phyloP scores from a whole-genome alignment of 2,113 vertebrate species.

The Hippoglossus stenolepis region DNA sequence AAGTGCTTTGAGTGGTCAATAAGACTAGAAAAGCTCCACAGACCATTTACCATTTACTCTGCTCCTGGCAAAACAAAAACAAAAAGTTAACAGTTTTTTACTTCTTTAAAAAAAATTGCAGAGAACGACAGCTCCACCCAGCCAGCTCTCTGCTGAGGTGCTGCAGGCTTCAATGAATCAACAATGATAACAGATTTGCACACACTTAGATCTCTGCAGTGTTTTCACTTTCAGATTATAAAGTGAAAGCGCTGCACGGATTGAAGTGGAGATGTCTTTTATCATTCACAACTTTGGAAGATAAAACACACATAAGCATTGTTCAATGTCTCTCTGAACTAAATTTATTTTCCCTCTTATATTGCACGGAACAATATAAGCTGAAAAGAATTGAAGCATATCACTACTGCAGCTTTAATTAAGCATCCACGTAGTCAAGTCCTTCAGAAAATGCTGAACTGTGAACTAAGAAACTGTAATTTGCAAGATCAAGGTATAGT shows the following conservation, averaged over 20 bases:
- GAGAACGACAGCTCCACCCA: background rate
- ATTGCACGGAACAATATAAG: background rate
- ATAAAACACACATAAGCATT: background rate
- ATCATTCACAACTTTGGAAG: background rate
- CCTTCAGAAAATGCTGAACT: background rate
- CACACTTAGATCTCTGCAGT: background rate
- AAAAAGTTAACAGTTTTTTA: background rate
- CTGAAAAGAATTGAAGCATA: background rate
- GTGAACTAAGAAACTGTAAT: constrained; percentile 24
- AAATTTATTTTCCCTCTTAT: background rate
- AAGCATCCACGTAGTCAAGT: constrained; percentile 5
- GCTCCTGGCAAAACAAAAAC: background rate
- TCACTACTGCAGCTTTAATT: constrained; percentile 3
- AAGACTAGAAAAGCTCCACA: background rate
- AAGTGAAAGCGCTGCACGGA: background rate
- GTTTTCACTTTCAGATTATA: background rate
- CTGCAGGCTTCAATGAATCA: background rate
- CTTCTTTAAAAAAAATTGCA: background rate
- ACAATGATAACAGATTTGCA: background rate
- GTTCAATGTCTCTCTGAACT: background rate
- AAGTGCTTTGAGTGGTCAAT: background rate
- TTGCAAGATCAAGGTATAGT: background rate
- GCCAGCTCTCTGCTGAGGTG: background rate
- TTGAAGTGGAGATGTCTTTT: background rate
- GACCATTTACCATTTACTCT: background rate